A percentile compares a stretch with the other conserved stretches of the same genome.
Evolutionary conservation across 2,888 invertebrate species (phyloP).

Genomic region (Leptarthrus brevirostris): DNA sequence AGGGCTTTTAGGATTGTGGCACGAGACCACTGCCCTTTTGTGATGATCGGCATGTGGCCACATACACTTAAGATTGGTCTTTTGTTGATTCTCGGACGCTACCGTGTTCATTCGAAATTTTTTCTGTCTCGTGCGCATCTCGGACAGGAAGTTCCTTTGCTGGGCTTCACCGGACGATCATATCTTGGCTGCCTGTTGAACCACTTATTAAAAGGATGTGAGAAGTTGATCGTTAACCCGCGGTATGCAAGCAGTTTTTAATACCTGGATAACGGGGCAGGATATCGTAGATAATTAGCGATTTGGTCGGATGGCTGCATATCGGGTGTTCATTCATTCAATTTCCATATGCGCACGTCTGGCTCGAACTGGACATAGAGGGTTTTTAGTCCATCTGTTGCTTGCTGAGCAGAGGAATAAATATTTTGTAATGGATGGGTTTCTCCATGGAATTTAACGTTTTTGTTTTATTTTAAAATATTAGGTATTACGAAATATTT

Average conservation of each 20-base stretch:
- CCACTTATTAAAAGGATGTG: constrained; percentile 50
- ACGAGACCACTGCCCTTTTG: constrained; percentile 29
- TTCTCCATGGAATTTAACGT: too few species aligned
- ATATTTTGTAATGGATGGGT: too few species aligned
- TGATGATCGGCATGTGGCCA: constrained; percentile 41
- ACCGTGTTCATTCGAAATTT: constrained; percentile 3
- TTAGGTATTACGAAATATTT: too few species aligned
- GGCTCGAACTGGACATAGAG: background rate
- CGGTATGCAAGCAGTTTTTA: constrained; percentile 20
- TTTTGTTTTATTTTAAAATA: too few species aligned
- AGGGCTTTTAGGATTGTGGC: background rate
- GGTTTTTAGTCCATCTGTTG: too few species aligned
- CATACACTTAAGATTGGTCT: constrained; percentile 20
- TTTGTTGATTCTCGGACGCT: constrained; percentile 36
- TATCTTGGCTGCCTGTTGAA: constrained; percentile 45
- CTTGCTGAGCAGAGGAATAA: too few species aligned
- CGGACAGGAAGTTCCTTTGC: constrained; percentile 30
- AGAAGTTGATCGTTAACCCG: constrained; percentile 50
- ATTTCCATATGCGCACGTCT: background rate
- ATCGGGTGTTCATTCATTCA: background rate
- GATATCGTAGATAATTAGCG: constrained; percentile 29
- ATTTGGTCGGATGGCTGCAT: constrained; percentile 12
- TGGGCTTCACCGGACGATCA: constrained; percentile 9
- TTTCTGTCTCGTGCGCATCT: background rate
- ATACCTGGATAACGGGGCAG: constrained; percentile 27